Base-by-base conservation (phyloP, 2,888 invertebrate genomes). In the Tyria jacobaeae region DNA sequence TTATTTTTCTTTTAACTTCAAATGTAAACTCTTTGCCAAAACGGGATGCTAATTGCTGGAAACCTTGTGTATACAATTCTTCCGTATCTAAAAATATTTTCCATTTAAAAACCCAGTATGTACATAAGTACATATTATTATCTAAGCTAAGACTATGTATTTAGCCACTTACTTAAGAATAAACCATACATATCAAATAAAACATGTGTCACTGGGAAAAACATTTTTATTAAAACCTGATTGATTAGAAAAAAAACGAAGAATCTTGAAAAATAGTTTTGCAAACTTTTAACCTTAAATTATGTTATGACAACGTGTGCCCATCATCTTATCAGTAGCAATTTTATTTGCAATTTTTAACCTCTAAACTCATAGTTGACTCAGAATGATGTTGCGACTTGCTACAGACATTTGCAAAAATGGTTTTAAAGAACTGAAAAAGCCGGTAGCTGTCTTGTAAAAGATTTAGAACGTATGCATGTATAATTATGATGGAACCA, bases 11-110 rank as follows among this genome's bases (percentile, higher is more conserved):
- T 91, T 98, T 98, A 27, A 97, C 86, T 4, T 96, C 96, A 95
- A 96, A 97, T 0, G 96, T 97, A 83, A 96, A 98, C 7, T 93
- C 94, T 86, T 97, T 97, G 14, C 96, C 97, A 87, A 95, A 97
- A 21, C 94, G 92, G 56, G 94, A 94, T 15, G 96, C 94, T 27
- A 97, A 91, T 82, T 94, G 94, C 90, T 97, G 96, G 76, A 96
- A 96, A 7, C 96, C 97, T 79, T 95, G 88, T 25, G 97, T 96
- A 84, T 98, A 98, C 21, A 97, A 90, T 21, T 91, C 92, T 90
- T 98, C 98, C 27, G 98, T 97, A 94, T 98, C 98, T 97, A 92
- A 78, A 94, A 93, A 64, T 51, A 25, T n/a, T 44, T 27, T 44
- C 25, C 14, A 25, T 14, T 41, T 25, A 21, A 17, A 10, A 15